Evolutionary conservation across 2,797 vertebrate genomes (phyloP), one percentile per base, ranked within the genome.

Genomic region (Siniperca obscura): DNA sequence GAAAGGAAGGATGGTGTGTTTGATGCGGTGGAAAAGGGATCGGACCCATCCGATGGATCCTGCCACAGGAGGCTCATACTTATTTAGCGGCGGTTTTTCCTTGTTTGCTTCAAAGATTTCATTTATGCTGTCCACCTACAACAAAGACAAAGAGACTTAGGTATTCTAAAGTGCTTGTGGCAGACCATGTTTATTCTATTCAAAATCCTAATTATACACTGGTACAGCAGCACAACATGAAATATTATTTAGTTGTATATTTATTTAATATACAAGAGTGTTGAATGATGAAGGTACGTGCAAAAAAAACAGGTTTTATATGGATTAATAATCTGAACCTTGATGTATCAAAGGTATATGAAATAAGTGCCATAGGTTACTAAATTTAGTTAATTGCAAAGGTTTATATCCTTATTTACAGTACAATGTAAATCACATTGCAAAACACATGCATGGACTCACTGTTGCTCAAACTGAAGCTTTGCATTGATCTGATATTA

Each of bases 21-120:
- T 97, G 61, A 98, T 96, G n/a, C 93, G 90, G 14, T 83, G 36
- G 82, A 96, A 94, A 50, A 99, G 97, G 16, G 92, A 96, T 0
- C 93, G 94, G 1, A 91, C 94, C 98, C 98, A 99, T 81, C 90
- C 93, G 80, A 99, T 97, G 16, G 97, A 95, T 36, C 98, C 98
- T 2, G 98, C 96, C 59, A 97, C 91, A 0, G 97, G 97, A 57
- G 98, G 97, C 55, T 98, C 96, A 46, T 95, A 95, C 87, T 96
- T 97, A 85, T 86, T 95, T 40, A 97, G 74, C 0, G 97, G 97
- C 0, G 98, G 98, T 59, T 94, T 93, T 42, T 96, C 90, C 4
- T 95, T 93, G 65, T 96, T 90, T 83, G 93, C 80, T 72, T 95
- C 68, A 83, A 98, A 99, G 30, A 97, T 93, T 25, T 91, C 90